Conservation (phyloP, 1,140 invertebrate species). For the Dufourea novaeangliae region DNA sequence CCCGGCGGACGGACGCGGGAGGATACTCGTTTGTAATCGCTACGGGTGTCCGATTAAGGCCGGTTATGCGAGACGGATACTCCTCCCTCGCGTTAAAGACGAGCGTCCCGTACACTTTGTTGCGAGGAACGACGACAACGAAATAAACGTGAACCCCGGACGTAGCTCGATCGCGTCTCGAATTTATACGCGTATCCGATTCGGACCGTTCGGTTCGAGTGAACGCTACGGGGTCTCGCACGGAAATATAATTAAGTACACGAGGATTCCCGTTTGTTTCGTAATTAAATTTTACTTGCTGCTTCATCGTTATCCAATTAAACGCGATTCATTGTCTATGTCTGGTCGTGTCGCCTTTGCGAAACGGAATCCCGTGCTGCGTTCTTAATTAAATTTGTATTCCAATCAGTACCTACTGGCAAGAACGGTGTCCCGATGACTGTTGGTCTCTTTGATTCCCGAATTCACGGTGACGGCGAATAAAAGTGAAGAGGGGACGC, state of each 20-base stretch:
- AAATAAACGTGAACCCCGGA: neutral
- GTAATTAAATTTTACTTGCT: slow-evolving; percentile 33
- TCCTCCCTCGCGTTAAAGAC: slow-evolving; percentile 14
- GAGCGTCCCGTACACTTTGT: slow-evolving; percentile 10
- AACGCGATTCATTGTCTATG: neutral
- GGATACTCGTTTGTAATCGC: slow-evolving; percentile 55
- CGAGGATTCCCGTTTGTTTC: slow-evolving; percentile 13
- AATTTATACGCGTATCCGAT: slow-evolving; percentile 23
- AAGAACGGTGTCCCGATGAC: no score
- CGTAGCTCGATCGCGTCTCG: neutral
- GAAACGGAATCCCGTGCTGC: neutral
- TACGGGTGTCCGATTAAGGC: slow-evolving; percentile 58
- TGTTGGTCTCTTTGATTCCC: neutral
- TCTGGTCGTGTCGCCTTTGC: neutral
- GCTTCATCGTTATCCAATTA: neutral
- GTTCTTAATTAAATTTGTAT: slow-evolving; percentile 23
- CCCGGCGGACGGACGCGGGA: slow-evolving; percentile 34
- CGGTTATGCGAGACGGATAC: slow-evolving; percentile 41
- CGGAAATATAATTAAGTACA: slow-evolving; percentile 24
- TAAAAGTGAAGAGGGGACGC: slow-evolving; percentile 19
- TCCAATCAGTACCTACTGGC: neutral
- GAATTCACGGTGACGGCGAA: neutral
- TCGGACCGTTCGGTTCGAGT: neutral
- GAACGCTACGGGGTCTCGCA: neutral
- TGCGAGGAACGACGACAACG: neutral